Conservation (phyloP, 2,113 vertebrate species). For the Bos indicus region DNA sequence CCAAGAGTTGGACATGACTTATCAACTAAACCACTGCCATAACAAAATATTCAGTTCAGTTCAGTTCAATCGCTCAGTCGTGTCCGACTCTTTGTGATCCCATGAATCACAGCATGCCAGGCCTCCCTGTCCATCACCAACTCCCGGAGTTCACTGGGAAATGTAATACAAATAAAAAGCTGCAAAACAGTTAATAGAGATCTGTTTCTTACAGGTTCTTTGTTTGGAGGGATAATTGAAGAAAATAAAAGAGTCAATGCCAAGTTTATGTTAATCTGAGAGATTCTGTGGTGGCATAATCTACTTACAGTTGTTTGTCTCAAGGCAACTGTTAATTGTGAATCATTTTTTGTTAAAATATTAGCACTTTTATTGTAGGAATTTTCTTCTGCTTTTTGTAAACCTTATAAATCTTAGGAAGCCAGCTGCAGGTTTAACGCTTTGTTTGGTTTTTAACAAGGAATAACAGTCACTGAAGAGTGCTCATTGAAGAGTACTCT, state of each 20-base stretch:
- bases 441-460: conserved; percentile 30
- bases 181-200: neutral
- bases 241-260: neutral
- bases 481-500: neutral
- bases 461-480: neutral
- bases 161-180: neutral
- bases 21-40: neutral
- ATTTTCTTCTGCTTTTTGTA: conserved; percentile 25
- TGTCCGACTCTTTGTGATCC: too few relatives aligned
- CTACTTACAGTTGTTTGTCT: neutral
- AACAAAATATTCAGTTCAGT: neutral
- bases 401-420: neutral
- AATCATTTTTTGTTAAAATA: neutral
- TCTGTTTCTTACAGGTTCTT: neutral
- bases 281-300: neutral
- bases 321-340: neutral
- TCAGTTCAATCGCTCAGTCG: too few relatives aligned
- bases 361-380: neutral
- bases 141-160: neutral
- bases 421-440: neutral
- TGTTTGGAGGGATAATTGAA: neutral
- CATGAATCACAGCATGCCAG: too few relatives aligned
- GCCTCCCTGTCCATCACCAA: too few relatives aligned
- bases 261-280: neutral
- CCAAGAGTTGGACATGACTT: neutral